Evolutionary conservation across 2,113 vertebrate species (phyloP), one percentile per base, ranked within the genome.

Genomic region (Campylorhamphus procurvoides): DNA sequence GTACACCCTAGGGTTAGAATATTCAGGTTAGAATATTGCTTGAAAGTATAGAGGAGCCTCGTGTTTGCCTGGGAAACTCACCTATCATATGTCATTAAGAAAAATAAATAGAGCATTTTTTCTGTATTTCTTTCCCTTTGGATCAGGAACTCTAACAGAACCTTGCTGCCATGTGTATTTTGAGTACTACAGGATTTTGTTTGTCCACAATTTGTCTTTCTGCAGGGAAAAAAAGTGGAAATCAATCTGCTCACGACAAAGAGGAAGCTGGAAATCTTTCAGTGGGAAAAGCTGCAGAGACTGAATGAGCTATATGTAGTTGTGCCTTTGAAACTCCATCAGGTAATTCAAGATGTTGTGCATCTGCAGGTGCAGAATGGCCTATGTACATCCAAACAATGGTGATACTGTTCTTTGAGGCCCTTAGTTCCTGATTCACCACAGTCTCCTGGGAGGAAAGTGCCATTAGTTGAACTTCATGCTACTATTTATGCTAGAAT

Each of bases 281-380:
- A 99, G 77, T 97, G 98, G 84, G 99, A 99, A 97, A 99, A 99
- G 77, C 99, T 99, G 96, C 98, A 98, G 96, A 98, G 93, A 73
- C 90, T 99, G 33, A 99, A 99, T 29, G 98, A 99, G 24, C 95
- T 99, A 15, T 96, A 99, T 50, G 98, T 99, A 55, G 98, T 97
- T 60, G 98, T 99, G 40, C 98, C 99, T 29, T 96, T 99, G 68
- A 98, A 98, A 89, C 97, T 99, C n/a, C 98, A 99, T 77, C 99
- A 99, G 99, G 99, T 99, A 94, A 97, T 49, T 55, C 22, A 64
- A 68, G 59, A 72, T 35, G 18, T 10, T 72, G 31, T 62, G 29
- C 44, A 39, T 56, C 75, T 89, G 73, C 68, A 78, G 4, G 7
- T 84, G 69, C 56, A 89, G 86, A 60, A 40, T 53, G 15, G 49